Evolutionary conservation across 2,797 vertebrate species (phyloP), one percentile per base, ranked within the genome.

Genomic region (Anas georgica): DNA sequence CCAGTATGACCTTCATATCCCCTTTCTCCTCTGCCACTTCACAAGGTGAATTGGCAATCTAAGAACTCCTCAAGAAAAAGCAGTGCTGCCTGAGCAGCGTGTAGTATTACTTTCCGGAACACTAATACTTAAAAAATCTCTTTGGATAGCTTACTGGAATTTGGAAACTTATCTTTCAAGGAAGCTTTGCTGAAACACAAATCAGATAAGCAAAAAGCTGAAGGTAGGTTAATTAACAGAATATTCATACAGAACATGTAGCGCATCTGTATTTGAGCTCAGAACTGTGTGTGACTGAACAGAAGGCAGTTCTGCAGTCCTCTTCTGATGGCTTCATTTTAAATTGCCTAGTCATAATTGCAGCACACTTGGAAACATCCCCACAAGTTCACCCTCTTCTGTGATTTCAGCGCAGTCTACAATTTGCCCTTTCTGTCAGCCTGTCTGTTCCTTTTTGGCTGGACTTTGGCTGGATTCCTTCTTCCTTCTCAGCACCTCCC

Each of bases 1-100:
- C 55, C 83, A 76, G 6, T 12, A 83, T 0, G 7, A 94, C 94
- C 94, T 95, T 93, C 90, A 5, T 8, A 93, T 67, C 88, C 82
- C 86, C 67, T 87, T 74, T 41, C 66, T 56, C 77, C 81, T 79
- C 78, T 82, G 83, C 31, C 68, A 59, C 80, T 93, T 88, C 70
- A 77, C 88, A 84, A 84, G 70, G 93, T 91, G 91, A 90, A 91
- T 1, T 82, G 70, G 62, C 79, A 93, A 83, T 63, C 59, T 73
- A 59, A 79, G 80, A 86, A 88, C 52, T 66, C 56, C 76, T 90
- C 80, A 52, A 43, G 58, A 90, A 86, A 80, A 91, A 46, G 6
- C 74, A 29, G 39, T 2, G 12, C 83, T 77, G 43, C 33, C 84
- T 67, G 86, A 39, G 46, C 79, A 86, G 55, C 0, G 0, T 31